Percentiles rank a stretch among this genome's conserved stretches.
Conservation (phyloP, 2,888 invertebrate species). For the Hyalella azteca region DNA sequence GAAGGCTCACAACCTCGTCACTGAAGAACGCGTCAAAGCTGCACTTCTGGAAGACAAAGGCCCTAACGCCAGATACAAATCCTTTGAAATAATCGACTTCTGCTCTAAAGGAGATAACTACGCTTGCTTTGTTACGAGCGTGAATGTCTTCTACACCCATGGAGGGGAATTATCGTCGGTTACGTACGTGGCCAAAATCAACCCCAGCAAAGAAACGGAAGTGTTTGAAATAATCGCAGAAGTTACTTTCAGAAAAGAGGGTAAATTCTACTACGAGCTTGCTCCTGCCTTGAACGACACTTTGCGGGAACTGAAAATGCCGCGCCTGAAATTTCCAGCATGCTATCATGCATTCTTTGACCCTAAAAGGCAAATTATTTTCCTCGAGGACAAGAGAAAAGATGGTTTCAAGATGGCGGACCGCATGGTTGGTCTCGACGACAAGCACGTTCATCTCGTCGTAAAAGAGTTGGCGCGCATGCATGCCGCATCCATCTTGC, state of each 20-base stretch:
- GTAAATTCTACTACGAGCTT: slow-evolving; percentile 31
- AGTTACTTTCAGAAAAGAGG: slow-evolving; percentile 40
- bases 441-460: slow-evolving; percentile 44
- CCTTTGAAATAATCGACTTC: slow-evolving; percentile 42
- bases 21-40: slow-evolving; percentile 37
- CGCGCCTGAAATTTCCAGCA: slow-evolving; percentile 28
- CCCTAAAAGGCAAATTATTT: slow-evolving; percentile 27
- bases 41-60: slow-evolving; percentile 45
- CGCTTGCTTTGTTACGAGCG: slow-evolving; percentile 46
- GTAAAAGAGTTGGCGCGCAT: slow-evolving; percentile 47
- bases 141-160: slow-evolving; percentile 27
- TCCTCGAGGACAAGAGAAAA: slow-evolving; percentile 39
- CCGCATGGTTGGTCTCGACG: slow-evolving; percentile 44
- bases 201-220: slow-evolving; percentile 21
- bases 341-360: neutral
- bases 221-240: neutral
- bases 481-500: slow-evolving; percentile 44
- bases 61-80: slow-evolving; percentile 30
- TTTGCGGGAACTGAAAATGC: slow-evolving; percentile 13
- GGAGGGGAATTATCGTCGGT: slow-evolving; percentile 16
- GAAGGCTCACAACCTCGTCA: neutral
- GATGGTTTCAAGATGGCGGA: slow-evolving; percentile 50
- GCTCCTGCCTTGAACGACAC: slow-evolving; percentile 39
- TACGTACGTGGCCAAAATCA: slow-evolving; percentile 44
- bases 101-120: slow-evolving; percentile 50